A percentile compares a stretch with the other conserved stretches of the same genome.
phyloP scores from a whole-genome alignment of 2,113 vertebrate genomes.

The Hystrix brachyura region DNA sequence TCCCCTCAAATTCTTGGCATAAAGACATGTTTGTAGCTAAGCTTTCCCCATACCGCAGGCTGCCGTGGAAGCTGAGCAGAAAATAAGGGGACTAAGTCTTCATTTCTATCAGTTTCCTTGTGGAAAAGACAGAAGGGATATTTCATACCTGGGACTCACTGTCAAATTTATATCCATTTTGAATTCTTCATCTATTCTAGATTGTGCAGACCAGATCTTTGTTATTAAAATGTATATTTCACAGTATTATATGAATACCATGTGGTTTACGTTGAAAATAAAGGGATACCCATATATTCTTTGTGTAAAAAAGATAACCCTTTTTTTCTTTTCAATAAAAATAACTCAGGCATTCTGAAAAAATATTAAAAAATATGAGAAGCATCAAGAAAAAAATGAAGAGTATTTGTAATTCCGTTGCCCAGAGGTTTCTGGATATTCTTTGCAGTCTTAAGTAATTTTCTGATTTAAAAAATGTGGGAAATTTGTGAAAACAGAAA shows the following conservation, averaged over 20 bases:
- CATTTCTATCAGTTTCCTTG: slow-evolving; percentile 64
- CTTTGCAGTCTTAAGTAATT: slow-evolving; percentile 52
- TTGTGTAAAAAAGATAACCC: not conserved
- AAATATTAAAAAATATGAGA: slow-evolving; percentile 50
- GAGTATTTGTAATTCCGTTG: slow-evolving; percentile 7
- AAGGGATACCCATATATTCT: slow-evolving; percentile 24
- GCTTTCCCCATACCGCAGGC: not conserved
- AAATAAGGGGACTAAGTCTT: slow-evolving; percentile 65
- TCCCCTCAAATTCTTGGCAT: slow-evolving; percentile 40
- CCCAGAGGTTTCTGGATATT: slow-evolving; percentile 17
- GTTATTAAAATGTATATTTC: slow-evolving; percentile 72
- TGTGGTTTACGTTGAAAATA: slow-evolving; percentile 21
- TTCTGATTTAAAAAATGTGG: not conserved
- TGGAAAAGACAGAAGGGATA: slow-evolving; percentile 54
- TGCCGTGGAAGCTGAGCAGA: slow-evolving; percentile 55
- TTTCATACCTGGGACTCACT: slow-evolving; percentile 67
- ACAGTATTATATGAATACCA: slow-evolving; percentile 20
- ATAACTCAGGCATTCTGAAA: slow-evolving; percentile 35
- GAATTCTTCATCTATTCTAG: slow-evolving; percentile 55
- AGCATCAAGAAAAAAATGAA: slow-evolving; percentile 4
- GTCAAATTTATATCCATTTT: slow-evolving; percentile 65
- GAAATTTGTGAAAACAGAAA: not conserved
- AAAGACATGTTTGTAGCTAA: slow-evolving; percentile 28
- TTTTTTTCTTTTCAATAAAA: slow-evolving; percentile 45
- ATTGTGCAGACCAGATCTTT: slow-evolving; percentile 44